Evolutionary conservation across 2,888 invertebrate genomes (phyloP).

Genomic region (Drosophila suboccidentalis): DNA sequence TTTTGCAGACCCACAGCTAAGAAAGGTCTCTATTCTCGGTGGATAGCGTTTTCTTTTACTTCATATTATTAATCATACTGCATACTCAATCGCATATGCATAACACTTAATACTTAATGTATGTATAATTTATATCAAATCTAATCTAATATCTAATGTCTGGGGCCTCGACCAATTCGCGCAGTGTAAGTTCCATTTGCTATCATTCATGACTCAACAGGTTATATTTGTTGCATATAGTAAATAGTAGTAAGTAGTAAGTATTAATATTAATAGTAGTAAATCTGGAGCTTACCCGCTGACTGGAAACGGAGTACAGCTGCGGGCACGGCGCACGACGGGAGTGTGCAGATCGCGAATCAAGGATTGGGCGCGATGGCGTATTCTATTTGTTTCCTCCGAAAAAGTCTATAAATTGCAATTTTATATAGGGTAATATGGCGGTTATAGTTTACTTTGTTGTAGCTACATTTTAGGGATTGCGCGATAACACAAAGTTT

Average conservation of each 20-base stretch:
- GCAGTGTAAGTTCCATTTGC: no score
- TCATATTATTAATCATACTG: no score
- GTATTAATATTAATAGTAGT: neutral
- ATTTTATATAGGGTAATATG: conserved; percentile 6
- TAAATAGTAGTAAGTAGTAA: no score
- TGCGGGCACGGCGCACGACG: conserved; percentile 90
- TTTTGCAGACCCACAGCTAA: no score
- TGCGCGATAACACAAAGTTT: conserved; percentile 1
- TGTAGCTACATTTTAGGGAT: neutral
- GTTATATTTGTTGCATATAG: neutral
- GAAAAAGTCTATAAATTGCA: conserved; percentile 89
- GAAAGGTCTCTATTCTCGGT: no score
- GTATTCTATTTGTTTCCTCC: conserved; percentile 93
- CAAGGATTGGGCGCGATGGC: conserved; percentile 91
- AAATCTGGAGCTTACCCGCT: conserved; percentile 74
- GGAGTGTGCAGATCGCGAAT: conserved; percentile 91
- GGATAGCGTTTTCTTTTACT: no score
- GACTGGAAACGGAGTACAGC: conserved; percentile 86
- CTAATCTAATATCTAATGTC: no score
- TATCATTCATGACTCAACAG: no score
- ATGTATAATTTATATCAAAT: no score
- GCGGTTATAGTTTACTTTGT: neutral
- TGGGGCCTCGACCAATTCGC: no score
- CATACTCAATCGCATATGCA: no score
- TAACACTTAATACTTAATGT: no score